These are phyloP conservation scores for Cydia strobilella DNA, from an alignment of 1,140 invertebrate genomes.

Conservation along the genomic window DNA sequence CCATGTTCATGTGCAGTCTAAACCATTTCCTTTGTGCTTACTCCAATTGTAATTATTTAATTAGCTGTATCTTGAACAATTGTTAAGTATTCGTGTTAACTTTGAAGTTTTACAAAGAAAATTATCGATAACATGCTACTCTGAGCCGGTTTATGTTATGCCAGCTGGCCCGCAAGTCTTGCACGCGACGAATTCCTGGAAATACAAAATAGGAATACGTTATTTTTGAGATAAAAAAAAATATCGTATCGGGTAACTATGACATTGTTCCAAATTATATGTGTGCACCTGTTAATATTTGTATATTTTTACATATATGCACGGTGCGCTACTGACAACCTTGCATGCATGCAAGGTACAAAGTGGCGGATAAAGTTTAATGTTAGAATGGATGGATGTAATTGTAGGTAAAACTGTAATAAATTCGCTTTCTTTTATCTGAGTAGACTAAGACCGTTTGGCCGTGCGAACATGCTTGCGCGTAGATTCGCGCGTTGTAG, in stretches of 20 bases:
- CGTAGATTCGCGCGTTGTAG: too few relatives aligned
- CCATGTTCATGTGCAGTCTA: too few relatives aligned
- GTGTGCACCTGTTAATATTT: too few relatives aligned
- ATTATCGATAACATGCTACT: not conserved
- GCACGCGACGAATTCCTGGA: constrained; percentile 1
- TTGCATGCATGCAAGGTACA: too few relatives aligned
- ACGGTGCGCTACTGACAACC: too few relatives aligned
- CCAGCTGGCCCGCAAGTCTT: not conserved
- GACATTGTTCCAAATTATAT: not conserved
- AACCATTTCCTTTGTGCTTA: not conserved
- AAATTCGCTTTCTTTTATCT: too few relatives aligned
- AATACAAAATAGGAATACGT: not conserved
- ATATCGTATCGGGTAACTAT: not conserved
- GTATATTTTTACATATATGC: too few relatives aligned
- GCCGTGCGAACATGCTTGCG: too few relatives aligned
- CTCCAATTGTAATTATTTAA: constrained; percentile 1
- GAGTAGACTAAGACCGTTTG: too few relatives aligned
- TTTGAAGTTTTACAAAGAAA: not conserved
- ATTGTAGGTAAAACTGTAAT: too few relatives aligned
- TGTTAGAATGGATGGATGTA: too few relatives aligned
- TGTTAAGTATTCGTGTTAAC: not conserved
- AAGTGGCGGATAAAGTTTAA: too few relatives aligned
- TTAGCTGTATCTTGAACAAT: constrained; percentile 5
- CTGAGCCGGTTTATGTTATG: not conserved
- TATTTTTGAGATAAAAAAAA: not conserved